Evolutionary conservation across 2,113 vertebrate genomes (phyloP), one percentile per base, ranked within the genome.

Genomic region (Parotia lawesii): DNA sequence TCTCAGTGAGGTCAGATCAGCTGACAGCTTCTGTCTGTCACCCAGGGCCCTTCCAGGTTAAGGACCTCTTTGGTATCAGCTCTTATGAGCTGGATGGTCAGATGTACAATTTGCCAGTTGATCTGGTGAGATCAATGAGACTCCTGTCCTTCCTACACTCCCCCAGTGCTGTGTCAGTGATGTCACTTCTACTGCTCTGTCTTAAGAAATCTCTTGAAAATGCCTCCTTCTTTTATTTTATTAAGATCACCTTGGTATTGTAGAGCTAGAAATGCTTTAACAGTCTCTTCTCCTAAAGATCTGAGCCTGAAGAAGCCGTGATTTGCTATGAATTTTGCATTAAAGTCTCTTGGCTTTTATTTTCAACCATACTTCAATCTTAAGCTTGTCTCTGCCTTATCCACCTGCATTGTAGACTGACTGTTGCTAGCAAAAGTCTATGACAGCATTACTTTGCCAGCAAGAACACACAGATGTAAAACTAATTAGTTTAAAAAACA

Each of bases 121-220:
- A 85, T 70, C 73, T 89, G 88, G 50, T 77, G 91, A 90, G 78
- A 96, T 95, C 25, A 29, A 50, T 86, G n/a, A 87, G 80, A 77
- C 57, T 80, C 89, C 84, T 5, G 8, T 85, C 93, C 77, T 95
- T 94, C 89, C 89, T 75, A 76, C 44, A 89, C 53, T 95, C 56
- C 69, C 93, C 85, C 35, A 28, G 73, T 7, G 75, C 81, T 94
- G 5, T 85, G 51, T 91, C 31, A 20, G 85, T 91, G 90, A 84
- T 92, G 90, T 89, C 50, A 62, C 61, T 97, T 95, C 93, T 83
- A 89, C 88, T 85, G 83, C 81, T 74, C 89, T 88, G 33, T 88
- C 91, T 94, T 95, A 42, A 85, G 80, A 94, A 91, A 60, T 72
- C 83, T 95, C 76, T 91, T 83, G 38, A 90, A 97, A 94, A 96